A percentile compares a stretch with the other conserved stretches of the same genome.
These are phyloP conservation scores for Acanthosepion lycidas DNA, from an alignment of 2,888 invertebrate species.

Conservation along the genomic window DNA sequence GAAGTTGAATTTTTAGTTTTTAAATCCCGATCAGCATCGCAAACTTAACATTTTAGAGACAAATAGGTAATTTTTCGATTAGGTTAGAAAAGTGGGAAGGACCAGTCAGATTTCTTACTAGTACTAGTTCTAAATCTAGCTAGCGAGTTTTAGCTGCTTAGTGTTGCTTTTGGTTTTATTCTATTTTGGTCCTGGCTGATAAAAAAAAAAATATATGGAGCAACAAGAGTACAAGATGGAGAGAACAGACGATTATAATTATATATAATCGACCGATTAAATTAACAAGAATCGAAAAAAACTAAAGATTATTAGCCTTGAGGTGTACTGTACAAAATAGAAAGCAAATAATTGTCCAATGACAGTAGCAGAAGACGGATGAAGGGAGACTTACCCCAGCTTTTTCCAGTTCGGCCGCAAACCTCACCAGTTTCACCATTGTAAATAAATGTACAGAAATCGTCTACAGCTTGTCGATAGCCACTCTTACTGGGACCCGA, in stretches of 20 bases:
- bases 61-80: no score
- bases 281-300: background rate
- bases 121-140: no score
- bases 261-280: background rate
- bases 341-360: no score
- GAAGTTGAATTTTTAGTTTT: no score
- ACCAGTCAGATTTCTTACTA: background rate
- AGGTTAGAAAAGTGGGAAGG: background rate
- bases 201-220: background rate
- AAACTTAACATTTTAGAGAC: no score
- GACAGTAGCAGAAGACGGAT: background rate
- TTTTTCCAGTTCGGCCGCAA: conserved; percentile 55
- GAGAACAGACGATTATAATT: background rate
- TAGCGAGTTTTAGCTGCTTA: background rate
- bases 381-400: conserved; percentile 54
- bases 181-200: background rate
- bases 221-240: conserved; percentile 3
- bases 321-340: no score
- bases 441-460: conserved; percentile 49
- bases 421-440: conserved; percentile 50
- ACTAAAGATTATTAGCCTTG: background rate
- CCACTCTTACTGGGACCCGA: conserved; percentile 45
- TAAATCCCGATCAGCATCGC: no score
- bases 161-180: background rate
- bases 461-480: conserved; percentile 38